Evolutionary conservation across 2,113 vertebrate species (phyloP), one percentile per base, ranked within the genome.

Genomic region (Hippocampus barbouri): DNA sequence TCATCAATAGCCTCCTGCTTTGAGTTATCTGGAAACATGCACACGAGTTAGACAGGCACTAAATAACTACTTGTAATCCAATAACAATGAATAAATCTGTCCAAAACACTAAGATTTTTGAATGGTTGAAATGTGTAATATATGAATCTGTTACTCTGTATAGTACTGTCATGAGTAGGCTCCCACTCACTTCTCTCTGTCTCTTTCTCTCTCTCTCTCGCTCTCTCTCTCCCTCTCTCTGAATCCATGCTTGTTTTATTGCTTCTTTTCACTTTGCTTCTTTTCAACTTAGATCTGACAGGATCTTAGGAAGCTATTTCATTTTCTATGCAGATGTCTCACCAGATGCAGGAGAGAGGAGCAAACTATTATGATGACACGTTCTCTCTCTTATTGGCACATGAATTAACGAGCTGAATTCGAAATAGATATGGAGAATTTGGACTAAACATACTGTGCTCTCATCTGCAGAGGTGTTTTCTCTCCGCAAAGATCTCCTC

Each of bases 321-420:
- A 8, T 38, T 11, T 12, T 65, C 11, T 14, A 43, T 43, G 21
- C 21, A 65, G 62, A 43, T 15, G 40, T 45, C 21, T 65, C 12
- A 65, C 23, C 40, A 65, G 63, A 65, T 43, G 40, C 38, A 45
- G 40, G 63, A 65, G 40, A 43, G 40, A 23, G 41, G 10, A 41
- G 40, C 40, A n/a, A 65, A 65, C 40, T 43, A n/a, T 43, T 65
- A 65, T 65, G 62, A 65, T 43, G 63, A 65, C 21, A 65, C 40
- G 7, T 63, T 41, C 30, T 15, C 40, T 43, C 10, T 65, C 62
- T 5, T n/a, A 65, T 15, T 23, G 40, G 41, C n/a, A 45, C 12
- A 5, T 15, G 11, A 23, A 65, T 23, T 65, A 45, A 45, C 45
- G 11, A 43, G 11, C 21, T 15, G 21, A 43, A 43, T 65, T 65